Evolutionary conservation across 2,797 vertebrate genomes (phyloP).

Genomic region (Sarcophilus harrisii): DNA sequence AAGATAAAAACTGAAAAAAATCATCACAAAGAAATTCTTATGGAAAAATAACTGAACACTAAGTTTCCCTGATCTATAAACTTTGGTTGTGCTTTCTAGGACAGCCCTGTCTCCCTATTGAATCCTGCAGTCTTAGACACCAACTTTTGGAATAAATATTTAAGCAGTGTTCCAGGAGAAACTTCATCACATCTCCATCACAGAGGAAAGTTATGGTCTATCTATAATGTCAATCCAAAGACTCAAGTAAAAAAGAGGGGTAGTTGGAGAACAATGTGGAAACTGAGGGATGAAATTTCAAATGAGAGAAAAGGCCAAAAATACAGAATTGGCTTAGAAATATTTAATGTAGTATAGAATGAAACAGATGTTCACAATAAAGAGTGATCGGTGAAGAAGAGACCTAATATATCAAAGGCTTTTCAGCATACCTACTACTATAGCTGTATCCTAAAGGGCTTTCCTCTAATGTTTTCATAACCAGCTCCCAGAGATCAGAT

Average conservation of each 20-base stretch:
- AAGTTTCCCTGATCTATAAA: neutral
- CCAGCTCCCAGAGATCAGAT: neutral
- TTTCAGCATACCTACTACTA: neutral
- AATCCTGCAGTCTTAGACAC: neutral
- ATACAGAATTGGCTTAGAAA: neutral
- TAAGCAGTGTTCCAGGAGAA: neutral
- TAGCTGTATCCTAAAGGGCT: neutral
- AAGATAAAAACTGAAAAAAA: neutral
- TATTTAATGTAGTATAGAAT: neutral
- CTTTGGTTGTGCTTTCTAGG: neutral
- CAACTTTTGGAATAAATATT: neutral
- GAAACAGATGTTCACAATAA: neutral
- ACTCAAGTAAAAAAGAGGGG: neutral
- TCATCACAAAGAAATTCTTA: neutral
- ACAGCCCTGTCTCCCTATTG: neutral
- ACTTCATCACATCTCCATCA: neutral
- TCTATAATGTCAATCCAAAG: neutral
- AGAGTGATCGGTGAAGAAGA: neutral
- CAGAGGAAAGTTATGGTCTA: neutral
- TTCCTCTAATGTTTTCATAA: neutral
- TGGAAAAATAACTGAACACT: neutral
- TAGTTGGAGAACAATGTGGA: neutral
- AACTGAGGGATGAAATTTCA: neutral
- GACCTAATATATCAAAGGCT: neutral
- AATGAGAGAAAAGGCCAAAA: neutral